Percentiles rank a stretch among this genome's conserved stretches.
Evolutionary conservation across 37 sponge, comb jelly and placozoan species (phyloP).

Genomic region (Amphimedon queenslandica): DNA sequence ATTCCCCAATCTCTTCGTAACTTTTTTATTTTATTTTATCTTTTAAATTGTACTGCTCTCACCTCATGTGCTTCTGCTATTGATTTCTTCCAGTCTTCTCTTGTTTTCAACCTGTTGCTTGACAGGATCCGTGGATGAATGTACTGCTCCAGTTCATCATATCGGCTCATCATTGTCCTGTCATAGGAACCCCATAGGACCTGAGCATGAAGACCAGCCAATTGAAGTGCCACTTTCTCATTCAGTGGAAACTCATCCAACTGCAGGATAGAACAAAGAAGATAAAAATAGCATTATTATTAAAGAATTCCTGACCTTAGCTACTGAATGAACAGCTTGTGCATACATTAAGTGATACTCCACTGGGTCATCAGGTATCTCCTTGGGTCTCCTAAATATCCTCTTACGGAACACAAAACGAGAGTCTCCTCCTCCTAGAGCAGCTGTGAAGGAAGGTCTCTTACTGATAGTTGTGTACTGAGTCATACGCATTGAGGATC

Average conservation of each 20-base stretch:
- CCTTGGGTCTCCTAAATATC: slow-evolving; percentile 87
- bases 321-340: slow-evolving; percentile 89
- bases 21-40: no score
- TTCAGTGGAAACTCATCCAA: slow-evolving; percentile 92
- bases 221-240: slow-evolving; percentile 84
- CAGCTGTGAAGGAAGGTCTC: slow-evolving; percentile 64
- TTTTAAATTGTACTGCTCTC: background rate
- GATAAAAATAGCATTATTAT: slow-evolving; percentile 1
- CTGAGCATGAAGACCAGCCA: slow-evolving; percentile 90
- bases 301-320: slow-evolving; percentile 60
- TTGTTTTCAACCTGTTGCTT: slow-evolving; percentile 33
- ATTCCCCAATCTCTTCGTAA: background rate
- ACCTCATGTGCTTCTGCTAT: slow-evolving; percentile 89
- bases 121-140: slow-evolving; percentile 62
- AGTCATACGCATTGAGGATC: slow-evolving; percentile 87
- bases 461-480: slow-evolving; percentile 81
- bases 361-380: slow-evolving; percentile 94
- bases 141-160: slow-evolving; percentile 65
- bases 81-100: slow-evolving; percentile 70
- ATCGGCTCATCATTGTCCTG: slow-evolving; percentile 26
- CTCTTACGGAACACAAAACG: slow-evolving; percentile 92
- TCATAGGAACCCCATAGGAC: slow-evolving; percentile 84
- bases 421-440: slow-evolving; percentile 90
- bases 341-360: slow-evolving; percentile 97
- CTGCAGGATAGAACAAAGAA: slow-evolving; percentile 23